Percentiles rank a stretch among this genome's conserved stretches.
Evolutionary conservation across 2,797 vertebrate species (phyloP).

Genomic region (Protonibea diacanthus): DNA sequence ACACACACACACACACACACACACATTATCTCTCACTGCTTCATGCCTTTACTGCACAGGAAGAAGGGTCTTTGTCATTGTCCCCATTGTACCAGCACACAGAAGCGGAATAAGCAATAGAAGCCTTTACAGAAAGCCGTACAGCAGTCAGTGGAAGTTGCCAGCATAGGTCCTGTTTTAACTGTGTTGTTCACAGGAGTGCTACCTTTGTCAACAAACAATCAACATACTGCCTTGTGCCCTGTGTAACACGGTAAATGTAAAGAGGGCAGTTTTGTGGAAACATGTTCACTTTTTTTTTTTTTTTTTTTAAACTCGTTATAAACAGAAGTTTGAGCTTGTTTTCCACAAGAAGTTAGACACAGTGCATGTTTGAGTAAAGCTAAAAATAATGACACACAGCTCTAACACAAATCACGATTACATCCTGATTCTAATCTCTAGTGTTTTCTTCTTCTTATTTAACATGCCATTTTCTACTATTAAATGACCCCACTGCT

Average conservation of each 20-base stretch:
- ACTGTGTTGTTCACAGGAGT: conserved; percentile 45
- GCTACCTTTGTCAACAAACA: conserved; percentile 46
- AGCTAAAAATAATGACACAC: too few species aligned
- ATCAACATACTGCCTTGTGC: background rate
- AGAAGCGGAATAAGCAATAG: conserved; percentile 25
- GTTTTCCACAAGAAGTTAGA: background rate
- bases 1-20: background rate
- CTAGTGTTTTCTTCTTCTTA: background rate
- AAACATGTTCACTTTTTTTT: background rate
- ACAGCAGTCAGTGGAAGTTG: conserved; percentile 60
- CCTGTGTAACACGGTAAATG: background rate
- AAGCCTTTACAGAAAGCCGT: conserved; percentile 34
- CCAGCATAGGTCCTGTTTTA: conserved; percentile 46
- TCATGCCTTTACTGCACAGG: conserved; percentile 26
- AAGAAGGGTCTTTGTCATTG: conserved; percentile 20
- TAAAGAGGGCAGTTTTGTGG: background rate
- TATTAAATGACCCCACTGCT: background rate
- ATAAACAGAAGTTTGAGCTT: background rate
- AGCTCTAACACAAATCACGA: background rate
- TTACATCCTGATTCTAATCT: background rate
- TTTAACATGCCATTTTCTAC: background rate
- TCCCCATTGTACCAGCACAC: conserved; percentile 41
- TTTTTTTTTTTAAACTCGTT: background rate
- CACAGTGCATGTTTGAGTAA: background rate
- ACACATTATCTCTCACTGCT: background rate